Evolutionary conservation across 2,888 invertebrate genomes (phyloP), one percentile per base, ranked within the genome.

Genomic region (Caradrina kadenii): DNA sequence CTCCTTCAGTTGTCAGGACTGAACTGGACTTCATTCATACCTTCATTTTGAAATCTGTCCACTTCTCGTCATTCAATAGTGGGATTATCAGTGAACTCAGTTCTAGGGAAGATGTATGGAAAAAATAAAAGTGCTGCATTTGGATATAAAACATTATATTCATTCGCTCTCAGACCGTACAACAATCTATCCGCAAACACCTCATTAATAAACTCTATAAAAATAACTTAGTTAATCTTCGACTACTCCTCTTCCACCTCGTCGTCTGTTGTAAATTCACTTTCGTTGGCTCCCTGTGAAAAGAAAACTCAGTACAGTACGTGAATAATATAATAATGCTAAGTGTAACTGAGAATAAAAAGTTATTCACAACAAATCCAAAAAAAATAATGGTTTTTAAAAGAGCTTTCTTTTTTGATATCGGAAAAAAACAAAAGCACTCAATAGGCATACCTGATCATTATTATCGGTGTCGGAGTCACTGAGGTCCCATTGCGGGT

Each of bases 401-500:
- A n/a, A 26, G 15, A 3, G 15, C 13, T 1, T 35, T 8, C 35
- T 35, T 35, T 8, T 35, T 8, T 35, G 7, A 35, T 8, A 8
- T 35, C 7, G 35, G 7, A 35, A 8, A 35, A 8, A 35, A 35
- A 35, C 8, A 35, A 45, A 17, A 45, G 19, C n/a, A 19, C n/a
- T 8, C 13, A 39, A 39, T 19, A 67, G n/a, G 26, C 1, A 19
- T 54, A 95, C 96, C 94, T 95, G 94, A 69, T 96, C 96, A 82
- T 96, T 96, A 84, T 96, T 96, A 79, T 97, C 97, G 71, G 98
- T 97, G 89, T 99, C 99, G 60, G 99, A 99, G 89, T 99, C 99
- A 81, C 98, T 98, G 89, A 99, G 98, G 88, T 99, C 99, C 99
- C 99, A 99, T 95, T 99, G 99, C n/a, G 99, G 99, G 95, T 99